Conservation (phyloP, 2,113 vertebrate species). For the Pavo muticus region DNA sequence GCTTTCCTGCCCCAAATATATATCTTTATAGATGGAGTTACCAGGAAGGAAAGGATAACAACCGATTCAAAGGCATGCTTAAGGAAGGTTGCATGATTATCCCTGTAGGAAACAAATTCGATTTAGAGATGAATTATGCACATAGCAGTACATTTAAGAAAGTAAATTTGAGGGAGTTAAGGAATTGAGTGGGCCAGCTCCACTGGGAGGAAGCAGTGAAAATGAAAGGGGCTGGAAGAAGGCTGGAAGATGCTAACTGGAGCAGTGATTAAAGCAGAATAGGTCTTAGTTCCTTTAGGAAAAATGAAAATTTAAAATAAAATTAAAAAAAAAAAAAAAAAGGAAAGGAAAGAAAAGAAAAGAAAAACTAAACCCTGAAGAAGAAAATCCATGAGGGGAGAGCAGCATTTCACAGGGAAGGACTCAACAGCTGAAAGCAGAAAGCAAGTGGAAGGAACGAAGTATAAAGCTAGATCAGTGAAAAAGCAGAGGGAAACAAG, state of each 20-base stretch:
- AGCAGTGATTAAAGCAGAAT: constrained; percentile 39
- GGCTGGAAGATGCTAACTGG: background rate
- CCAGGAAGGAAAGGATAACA: background rate
- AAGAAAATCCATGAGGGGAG: background rate
- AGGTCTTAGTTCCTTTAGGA: constrained; percentile 34
- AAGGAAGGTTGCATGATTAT: background rate
- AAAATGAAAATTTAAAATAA: background rate
- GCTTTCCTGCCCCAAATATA: background rate
- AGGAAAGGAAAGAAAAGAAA: background rate
- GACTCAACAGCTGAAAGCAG: background rate
- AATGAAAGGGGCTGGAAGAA: constrained; percentile 45
- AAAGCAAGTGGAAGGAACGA: background rate
- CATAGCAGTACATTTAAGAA: constrained; percentile 13
- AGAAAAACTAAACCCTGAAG: background rate
- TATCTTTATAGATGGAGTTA: background rate
- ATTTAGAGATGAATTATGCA: constrained; percentile 19
- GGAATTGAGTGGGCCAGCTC: constrained; percentile 30
- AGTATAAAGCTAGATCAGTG: background rate
- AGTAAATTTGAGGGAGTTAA: constrained; percentile 52
- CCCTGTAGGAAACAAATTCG: constrained; percentile 26
- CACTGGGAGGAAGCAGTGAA: constrained; percentile 34
- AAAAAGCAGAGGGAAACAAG: background rate
- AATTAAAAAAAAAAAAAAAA: background rate
- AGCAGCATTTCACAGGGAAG: background rate
- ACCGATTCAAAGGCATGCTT: background rate